Conservation (phyloP, 2,888 invertebrate species). For the Erpobdella octoculata region DNA sequence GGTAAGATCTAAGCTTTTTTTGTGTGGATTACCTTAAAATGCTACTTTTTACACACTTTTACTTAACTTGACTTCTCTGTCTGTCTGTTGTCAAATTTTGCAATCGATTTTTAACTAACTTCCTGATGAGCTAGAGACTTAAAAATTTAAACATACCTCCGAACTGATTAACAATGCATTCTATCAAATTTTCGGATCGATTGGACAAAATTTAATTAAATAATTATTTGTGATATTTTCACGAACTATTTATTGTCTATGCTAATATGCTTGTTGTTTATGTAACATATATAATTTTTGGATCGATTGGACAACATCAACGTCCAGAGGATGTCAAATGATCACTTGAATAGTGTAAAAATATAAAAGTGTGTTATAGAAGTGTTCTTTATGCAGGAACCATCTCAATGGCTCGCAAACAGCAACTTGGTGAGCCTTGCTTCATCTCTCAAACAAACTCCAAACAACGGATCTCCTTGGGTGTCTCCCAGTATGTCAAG, state of each 20-base stretch:
- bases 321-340: background rate
- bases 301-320: background rate
- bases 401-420: conserved; percentile 36
- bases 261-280: too few species aligned
- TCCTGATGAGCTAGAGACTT: too few species aligned
- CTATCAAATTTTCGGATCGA: too few species aligned
- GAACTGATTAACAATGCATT: too few species aligned
- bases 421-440: conserved; percentile 36
- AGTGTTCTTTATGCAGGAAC: conserved; percentile 33
- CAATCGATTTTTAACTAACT: too few species aligned
- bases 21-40: background rate
- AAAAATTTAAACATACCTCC: too few species aligned
- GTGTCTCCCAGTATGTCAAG: conserved; percentile 56
- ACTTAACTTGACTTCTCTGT: background rate
- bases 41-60: too few species aligned
- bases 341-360: background rate
- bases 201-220: too few species aligned
- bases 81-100: too few species aligned
- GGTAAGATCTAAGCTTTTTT: conserved; percentile 27
- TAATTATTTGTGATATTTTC: too few species aligned
- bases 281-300: too few species aligned
- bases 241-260: too few species aligned
- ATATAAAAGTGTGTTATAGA: background rate
- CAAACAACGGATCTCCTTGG: conserved; percentile 42
- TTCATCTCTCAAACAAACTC: conserved; percentile 24